A percentile compares a stretch with the other conserved stretches of the same genome.
These are phyloP conservation scores for Heliothis subflexa DNA, from an alignment of 1,140 invertebrate species.

Conservation along the genomic window DNA sequence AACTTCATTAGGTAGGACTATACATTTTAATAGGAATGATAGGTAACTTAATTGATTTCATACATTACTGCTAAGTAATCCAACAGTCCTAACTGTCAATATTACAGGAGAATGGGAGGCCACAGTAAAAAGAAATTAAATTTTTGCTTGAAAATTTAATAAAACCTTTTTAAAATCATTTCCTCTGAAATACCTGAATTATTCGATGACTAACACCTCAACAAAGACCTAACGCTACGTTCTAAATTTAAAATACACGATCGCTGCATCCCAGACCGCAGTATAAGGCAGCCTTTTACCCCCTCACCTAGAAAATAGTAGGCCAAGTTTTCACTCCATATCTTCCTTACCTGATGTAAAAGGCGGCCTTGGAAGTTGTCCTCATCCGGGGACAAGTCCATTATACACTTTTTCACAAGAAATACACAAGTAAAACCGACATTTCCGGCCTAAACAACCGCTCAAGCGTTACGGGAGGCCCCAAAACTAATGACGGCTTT, in stretches of 20 bases:
- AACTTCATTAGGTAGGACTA: too few relatives aligned
- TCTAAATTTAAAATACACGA: constrained; percentile 28
- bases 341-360: constrained; percentile 89
- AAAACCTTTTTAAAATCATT: neutral
- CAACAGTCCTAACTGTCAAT: too few relatives aligned
- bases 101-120: too few relatives aligned
- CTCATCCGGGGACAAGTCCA: constrained; percentile 91
- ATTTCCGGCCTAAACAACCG: constrained; percentile 67
- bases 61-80: too few relatives aligned
- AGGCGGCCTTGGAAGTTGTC: constrained; percentile 93
- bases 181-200: neutral
- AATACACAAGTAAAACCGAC: constrained; percentile 58
- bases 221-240: neutral
- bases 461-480: constrained; percentile 66
- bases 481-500: neutral
- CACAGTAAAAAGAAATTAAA: too few relatives aligned
- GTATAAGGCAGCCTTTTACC: neutral
- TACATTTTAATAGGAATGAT: too few relatives aligned
- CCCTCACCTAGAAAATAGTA: neutral
- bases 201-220: neutral
- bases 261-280: neutral
- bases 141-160: neutral
- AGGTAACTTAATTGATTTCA: too few relatives aligned
- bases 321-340: neutral
- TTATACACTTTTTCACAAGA: constrained; percentile 57